Base-by-base conservation (phyloP, 2,797 vertebrate genomes). In the Acanthopagrus latus region DNA sequence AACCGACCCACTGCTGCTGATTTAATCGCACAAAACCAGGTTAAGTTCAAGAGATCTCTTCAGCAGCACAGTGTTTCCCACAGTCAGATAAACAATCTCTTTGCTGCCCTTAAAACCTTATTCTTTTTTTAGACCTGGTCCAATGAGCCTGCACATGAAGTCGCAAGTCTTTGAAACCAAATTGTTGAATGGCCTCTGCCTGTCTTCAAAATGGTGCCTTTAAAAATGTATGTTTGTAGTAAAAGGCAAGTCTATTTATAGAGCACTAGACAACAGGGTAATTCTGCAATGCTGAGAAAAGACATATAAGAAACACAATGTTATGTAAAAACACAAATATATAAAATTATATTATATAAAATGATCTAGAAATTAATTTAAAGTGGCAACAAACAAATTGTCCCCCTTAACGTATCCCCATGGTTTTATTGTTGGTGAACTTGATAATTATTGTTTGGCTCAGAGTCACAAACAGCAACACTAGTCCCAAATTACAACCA, bases 1-100 rank as follows among this genome's bases (percentile, higher is more conserved):
- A 86, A 76, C 1, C 18, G 23, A 74, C 70, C 74, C 59, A 64
- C 71, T 77, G 79, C 62, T 65, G 72, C 58, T 71, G 74, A 87
- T 85, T 82, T 78, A 87, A 88, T 81, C 74, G 7, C 66, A 46
- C 56, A 25, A 82, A 82, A 85, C 68, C 72, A 78, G 74, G 78
- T 86, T 90, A 85, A 59, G 60, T 78, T 85, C 57, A 74, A 18
- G 51, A 67, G 58, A 76, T 74, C 69, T 75, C 44, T 46, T 54
- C 27, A 50, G 59, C 57, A 54, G 80, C 55, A 56, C 48, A 20
- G 52, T 63, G 67, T 88, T 58, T n/a, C 3, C 50, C 41, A 51
- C 41, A 67, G 63, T 64, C 63, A 71, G 48, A 81, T 64, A 68
- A 82, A 78, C 16, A 48, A 41, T 67, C 20, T 52, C n/a, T 71